phyloP scores from a whole-genome alignment of 2,113 vertebrate species.

The Polypterus bichir region DNA sequence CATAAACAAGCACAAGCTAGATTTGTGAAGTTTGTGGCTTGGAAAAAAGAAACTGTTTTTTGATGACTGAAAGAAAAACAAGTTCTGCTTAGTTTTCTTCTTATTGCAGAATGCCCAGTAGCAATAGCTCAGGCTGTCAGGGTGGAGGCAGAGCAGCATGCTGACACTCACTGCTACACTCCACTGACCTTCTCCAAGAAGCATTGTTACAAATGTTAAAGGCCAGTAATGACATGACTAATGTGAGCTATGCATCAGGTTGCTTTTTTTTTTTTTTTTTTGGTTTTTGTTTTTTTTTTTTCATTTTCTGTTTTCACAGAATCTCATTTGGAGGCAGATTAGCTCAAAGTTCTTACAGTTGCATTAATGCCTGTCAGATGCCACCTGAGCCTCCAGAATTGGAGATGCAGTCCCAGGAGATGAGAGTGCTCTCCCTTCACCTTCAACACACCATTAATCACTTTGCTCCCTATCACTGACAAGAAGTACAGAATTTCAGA shows the following conservation, averaged over 20 bases:
- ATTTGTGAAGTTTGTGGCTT: too few species aligned
- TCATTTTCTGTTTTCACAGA: slow-evolving; percentile 1
- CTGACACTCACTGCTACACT: slow-evolving; percentile 1
- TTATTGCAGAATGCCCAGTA: too few species aligned
- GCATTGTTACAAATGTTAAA: slow-evolving; percentile 3
- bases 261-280: slow-evolving; percentile 4
- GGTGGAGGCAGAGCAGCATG: neutral
- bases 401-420: neutral
- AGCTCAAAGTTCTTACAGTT: slow-evolving; percentile 12
- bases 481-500: too few species aligned
- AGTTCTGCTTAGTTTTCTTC: too few species aligned
- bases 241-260: slow-evolving; percentile 32
- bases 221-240: slow-evolving; percentile 26
- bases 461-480: too few species aligned
- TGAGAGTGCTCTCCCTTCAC: too few species aligned
- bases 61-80: too few species aligned
- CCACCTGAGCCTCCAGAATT: slow-evolving; percentile 15
- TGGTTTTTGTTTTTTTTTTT: neutral
- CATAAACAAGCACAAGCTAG: too few species aligned
- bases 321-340: slow-evolving; percentile 18
- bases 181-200: slow-evolving; percentile 5
- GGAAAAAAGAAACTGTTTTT: too few species aligned
- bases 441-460: too few species aligned
- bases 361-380: slow-evolving; percentile 15
- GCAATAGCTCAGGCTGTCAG: neutral